phyloP scores from a whole-genome alignment of 2,888 invertebrate genomes.

The Scaptomyza reducta region DNA sequence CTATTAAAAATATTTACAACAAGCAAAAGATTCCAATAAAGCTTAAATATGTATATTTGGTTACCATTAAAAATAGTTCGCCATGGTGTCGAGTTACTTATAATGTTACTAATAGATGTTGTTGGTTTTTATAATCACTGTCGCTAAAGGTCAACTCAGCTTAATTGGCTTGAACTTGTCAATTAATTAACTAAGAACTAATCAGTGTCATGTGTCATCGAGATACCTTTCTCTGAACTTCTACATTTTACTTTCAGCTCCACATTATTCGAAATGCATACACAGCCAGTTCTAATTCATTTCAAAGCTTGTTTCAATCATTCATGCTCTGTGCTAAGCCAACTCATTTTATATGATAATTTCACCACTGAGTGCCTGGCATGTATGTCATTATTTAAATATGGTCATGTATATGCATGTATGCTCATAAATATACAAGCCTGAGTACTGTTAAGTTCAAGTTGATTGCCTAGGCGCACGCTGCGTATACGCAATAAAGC shows the following conservation, averaged over 20 bases:
- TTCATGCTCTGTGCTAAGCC: conserved; percentile 46
- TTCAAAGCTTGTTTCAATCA: conserved; percentile 18
- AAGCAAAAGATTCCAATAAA: neutral
- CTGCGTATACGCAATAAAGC: conserved; percentile 65
- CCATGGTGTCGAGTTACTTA: neutral
- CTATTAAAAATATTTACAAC: neutral
- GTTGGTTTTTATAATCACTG: neutral
- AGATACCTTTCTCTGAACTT: neutral
- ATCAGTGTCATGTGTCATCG: neutral
- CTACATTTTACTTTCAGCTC: neutral
- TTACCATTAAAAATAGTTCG: no score
- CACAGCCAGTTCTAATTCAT: conserved; percentile 24
- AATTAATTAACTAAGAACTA: neutral
- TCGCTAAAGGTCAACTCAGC: neutral
- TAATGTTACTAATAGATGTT: neutral
- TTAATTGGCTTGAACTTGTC: neutral
- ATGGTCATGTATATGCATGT: conserved; percentile 3
- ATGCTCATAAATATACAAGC: conserved; percentile 48
- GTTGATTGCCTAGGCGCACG: conserved; percentile 19
- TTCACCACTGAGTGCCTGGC: conserved; percentile 53
- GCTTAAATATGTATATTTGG: no score
- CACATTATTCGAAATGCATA: neutral
- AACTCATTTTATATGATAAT: conserved; percentile 66
- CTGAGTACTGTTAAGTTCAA: conserved; percentile 27
- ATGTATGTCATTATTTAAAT: conserved; percentile 13